Evolutionary conservation across 2,888 invertebrate genomes (phyloP).

Genomic region (Cordilura impudica): DNA sequence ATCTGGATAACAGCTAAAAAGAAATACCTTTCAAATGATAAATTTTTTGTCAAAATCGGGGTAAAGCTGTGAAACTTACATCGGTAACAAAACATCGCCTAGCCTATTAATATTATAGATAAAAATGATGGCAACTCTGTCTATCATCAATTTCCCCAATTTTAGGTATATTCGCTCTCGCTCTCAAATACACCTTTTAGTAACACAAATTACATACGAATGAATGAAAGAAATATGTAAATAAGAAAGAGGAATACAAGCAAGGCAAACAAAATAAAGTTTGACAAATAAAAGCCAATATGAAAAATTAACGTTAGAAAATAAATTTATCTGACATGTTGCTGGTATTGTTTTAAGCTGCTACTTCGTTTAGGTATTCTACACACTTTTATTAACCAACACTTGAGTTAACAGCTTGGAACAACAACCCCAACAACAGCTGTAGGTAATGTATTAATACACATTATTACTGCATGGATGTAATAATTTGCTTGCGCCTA

Average conservation of each 20-base stretch:
- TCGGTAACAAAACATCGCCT: too few species aligned
- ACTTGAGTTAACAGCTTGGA: slow-evolving; percentile 44
- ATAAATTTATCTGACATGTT: slow-evolving; percentile 53
- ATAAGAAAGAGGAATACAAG: slow-evolving; percentile 6
- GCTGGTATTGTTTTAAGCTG: slow-evolving; percentile 27
- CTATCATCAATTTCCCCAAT: too few species aligned
- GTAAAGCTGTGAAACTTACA: too few species aligned
- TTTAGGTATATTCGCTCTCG: too few species aligned
- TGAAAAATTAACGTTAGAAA: slow-evolving; percentile 35
- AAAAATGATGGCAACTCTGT: too few species aligned
- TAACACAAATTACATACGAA: slow-evolving; percentile 12
- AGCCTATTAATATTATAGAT: too few species aligned
- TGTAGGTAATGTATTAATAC: slow-evolving; percentile 47
- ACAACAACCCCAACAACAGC: slow-evolving; percentile 41
- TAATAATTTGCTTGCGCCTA: slow-evolving; percentile 55
- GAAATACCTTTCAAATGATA: too few species aligned
- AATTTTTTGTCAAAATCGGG: too few species aligned
- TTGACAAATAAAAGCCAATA: slow-evolving; percentile 38
- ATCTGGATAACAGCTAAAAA: too few species aligned
- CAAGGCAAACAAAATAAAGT: slow-evolving; percentile 13
- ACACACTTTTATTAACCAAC: slow-evolving; percentile 20
- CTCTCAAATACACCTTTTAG: not conserved
- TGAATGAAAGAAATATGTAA: slow-evolving; percentile 20
- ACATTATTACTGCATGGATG: slow-evolving; percentile 39
- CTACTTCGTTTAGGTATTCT: slow-evolving; percentile 17